Percentiles rank a stretch among this genome's conserved stretches.
phyloP scores from a whole-genome alignment of 2,888 invertebrate genomes.

The Phorcus lineatus region DNA sequence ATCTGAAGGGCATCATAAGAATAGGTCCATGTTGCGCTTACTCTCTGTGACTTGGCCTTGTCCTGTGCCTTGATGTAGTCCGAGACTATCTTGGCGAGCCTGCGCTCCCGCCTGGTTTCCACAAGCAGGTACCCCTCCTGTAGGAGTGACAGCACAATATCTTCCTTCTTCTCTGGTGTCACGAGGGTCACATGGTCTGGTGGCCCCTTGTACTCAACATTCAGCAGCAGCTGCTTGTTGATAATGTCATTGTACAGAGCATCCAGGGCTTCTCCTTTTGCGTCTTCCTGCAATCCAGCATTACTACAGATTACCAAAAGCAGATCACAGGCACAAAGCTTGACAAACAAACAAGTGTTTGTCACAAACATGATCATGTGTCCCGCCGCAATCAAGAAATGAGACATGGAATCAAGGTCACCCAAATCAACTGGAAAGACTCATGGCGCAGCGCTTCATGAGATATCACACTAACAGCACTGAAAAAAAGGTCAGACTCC shows the following conservation, averaged over 20 bases:
- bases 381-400: too few relatives aligned
- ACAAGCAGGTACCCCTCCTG: constrained; percentile 90
- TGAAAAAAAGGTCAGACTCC: too few relatives aligned
- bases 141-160: constrained; percentile 87
- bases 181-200: constrained; percentile 66
- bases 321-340: too few relatives aligned
- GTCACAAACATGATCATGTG: too few relatives aligned
- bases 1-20: neutral
- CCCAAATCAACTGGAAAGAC: too few relatives aligned
- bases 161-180: constrained; percentile 78
- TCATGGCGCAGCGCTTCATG: too few relatives aligned
- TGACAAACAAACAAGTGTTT: too few relatives aligned
- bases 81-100: constrained; percentile 83
- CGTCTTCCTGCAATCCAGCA: constrained; percentile 80
- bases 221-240: constrained; percentile 87
- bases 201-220: constrained; percentile 85
- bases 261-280: constrained; percentile 84
- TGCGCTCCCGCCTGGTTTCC: constrained; percentile 86
- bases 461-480: too few relatives aligned
- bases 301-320: neutral
- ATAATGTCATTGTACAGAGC: constrained; percentile 82
- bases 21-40: constrained; percentile 50
- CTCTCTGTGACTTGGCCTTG: constrained; percentile 85
- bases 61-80: constrained; percentile 92
- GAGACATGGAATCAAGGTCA: too few relatives aligned